Evolutionary conservation across 2,797 vertebrate genomes (phyloP).

Genomic region (Galaxias olidus): DNA sequence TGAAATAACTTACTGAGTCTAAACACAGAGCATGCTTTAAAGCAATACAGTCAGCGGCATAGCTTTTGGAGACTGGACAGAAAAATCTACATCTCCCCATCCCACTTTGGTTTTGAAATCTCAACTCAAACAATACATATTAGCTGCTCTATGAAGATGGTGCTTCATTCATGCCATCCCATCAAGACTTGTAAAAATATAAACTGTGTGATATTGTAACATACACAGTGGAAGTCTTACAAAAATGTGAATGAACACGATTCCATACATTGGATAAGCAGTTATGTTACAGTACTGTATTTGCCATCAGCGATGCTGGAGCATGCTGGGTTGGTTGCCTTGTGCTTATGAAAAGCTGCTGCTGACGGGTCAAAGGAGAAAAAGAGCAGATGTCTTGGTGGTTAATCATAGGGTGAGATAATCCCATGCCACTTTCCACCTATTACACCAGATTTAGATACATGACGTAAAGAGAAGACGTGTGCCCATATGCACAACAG

Average conservation of each 20-base stretch:
- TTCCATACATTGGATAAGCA: constrained; percentile 1
- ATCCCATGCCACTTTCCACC: no score
- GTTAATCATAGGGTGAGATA: no score
- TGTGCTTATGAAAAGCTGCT: constrained; percentile 42
- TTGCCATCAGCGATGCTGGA: constrained; percentile 39
- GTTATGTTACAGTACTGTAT: constrained; percentile 12
- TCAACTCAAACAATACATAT: constrained; percentile 14
- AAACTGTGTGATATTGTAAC: constrained; percentile 15
- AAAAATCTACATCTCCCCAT: no score
- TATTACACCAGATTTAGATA: no score
- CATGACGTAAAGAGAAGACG: no score
- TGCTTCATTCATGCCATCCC: constrained; percentile 11
- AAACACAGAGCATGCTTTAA: constrained; percentile 6
- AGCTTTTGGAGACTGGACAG: no score
- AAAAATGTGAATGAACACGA: no score
- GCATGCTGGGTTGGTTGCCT: constrained; percentile 21
- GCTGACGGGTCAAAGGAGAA: neutral
- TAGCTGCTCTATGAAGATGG: constrained; percentile 64
- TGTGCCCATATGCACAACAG: no score
- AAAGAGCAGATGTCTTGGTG: no score
- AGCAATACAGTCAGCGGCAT: neutral
- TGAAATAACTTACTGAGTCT: constrained; percentile 4
- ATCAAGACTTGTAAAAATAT: neutral
- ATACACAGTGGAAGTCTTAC: neutral
- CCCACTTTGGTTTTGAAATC: constrained; percentile 18